Conservation (phyloP, 2,888 invertebrate genomes). For the Laothoe populi region DNA sequence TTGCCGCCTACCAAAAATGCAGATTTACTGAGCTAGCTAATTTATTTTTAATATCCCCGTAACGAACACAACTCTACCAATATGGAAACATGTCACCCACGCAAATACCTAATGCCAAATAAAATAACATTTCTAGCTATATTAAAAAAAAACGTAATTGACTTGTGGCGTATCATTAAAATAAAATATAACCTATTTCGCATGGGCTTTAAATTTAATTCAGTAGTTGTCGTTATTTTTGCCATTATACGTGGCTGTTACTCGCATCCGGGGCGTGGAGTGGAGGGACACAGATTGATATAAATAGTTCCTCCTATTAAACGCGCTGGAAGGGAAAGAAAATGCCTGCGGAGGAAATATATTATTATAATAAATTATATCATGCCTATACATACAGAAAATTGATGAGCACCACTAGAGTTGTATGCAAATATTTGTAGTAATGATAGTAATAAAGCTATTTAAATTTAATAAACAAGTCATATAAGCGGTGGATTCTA, state of each 20-base stretch:
- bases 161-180: too few species aligned
- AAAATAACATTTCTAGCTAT: too few species aligned
- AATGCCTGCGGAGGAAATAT: conserved; percentile 45
- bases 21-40: too few species aligned
- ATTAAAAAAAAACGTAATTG: not conserved
- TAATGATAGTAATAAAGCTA: not conserved
- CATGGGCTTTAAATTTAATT: conserved; percentile 33
- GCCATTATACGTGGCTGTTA: conserved; percentile 65
- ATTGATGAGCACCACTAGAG: conserved; percentile 2
- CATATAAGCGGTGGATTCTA: too few species aligned
- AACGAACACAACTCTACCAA: too few species aligned
- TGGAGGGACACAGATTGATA: conserved; percentile 71
- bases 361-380: conserved; percentile 38
- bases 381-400: conserved; percentile 9
- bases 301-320: conserved; percentile 72
- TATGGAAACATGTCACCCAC: too few species aligned
- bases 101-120: too few species aligned
- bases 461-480: too few species aligned
- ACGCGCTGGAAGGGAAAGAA: conserved; percentile 50
- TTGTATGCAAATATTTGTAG: not conserved
- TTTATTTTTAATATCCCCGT: too few species aligned
- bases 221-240: conserved; percentile 55
- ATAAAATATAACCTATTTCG: conserved; percentile 8
- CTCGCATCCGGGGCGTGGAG: conserved; percentile 64
- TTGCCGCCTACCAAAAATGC: too few species aligned